A percentile compares a stretch with the other conserved stretches of the same genome.
phyloP scores from a whole-genome alignment of 2,888 invertebrate species.

The Caenorhabditis macrosperma region DNA sequence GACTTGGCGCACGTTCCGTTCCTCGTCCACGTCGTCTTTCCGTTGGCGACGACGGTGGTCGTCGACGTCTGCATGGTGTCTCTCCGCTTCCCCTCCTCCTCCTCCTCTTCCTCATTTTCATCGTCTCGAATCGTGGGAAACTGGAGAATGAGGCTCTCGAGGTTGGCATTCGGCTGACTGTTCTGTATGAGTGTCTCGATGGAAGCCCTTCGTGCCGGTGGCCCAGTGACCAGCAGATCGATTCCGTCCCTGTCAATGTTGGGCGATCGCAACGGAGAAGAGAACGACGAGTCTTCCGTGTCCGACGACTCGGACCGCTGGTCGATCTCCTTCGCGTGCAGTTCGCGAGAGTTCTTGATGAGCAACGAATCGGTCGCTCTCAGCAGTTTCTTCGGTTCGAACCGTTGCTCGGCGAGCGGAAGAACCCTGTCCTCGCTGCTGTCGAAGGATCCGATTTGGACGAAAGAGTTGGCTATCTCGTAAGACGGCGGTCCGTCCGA shows the following conservation, averaged over 20 bases:
- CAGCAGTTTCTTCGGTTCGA: conserved; percentile 69
- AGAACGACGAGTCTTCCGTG: conserved; percentile 68
- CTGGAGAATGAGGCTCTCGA: conserved; percentile 52
- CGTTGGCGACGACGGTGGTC: conserved; percentile 52
- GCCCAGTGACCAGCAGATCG: conserved; percentile 43
- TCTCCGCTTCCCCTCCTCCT: neutral
- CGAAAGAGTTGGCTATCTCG: conserved; percentile 67
- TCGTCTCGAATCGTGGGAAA: conserved; percentile 53
- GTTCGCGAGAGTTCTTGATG: conserved; percentile 61
- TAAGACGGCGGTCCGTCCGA: conserved; percentile 79
- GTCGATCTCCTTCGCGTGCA: conserved; percentile 45
- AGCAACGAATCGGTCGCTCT: conserved; percentile 69
- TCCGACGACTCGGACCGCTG: conserved; percentile 66
- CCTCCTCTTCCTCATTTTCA: conserved; percentile 9
- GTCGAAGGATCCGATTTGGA: conserved; percentile 42
- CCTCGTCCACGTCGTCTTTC: conserved; percentile 33
- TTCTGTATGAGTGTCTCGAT: conserved; percentile 66
- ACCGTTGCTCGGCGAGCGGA: conserved; percentile 37
- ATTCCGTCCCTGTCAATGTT: conserved; percentile 44
- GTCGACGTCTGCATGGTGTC: conserved; percentile 46
- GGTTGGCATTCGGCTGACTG: conserved; percentile 49
- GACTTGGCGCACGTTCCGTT: conserved; percentile 45
- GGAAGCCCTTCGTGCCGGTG: conserved; percentile 56
- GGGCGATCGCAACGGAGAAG: conserved; percentile 61
- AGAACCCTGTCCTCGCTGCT: conserved; percentile 1